Evolutionary conservation across 2,797 vertebrate species (phyloP).

Genomic region (Alauda arvensis): DNA sequence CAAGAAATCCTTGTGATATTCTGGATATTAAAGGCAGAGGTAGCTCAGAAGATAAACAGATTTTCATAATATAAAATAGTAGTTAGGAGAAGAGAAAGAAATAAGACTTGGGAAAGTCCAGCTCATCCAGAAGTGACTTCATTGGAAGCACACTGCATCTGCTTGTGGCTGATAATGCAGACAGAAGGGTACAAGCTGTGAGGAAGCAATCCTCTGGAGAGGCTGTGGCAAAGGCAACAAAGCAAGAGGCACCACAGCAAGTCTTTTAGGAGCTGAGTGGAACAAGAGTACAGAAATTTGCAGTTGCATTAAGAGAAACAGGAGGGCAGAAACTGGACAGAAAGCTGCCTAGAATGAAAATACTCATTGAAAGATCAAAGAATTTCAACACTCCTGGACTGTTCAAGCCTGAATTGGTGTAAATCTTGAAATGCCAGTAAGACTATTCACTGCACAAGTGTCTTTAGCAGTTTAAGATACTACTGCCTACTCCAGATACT

Average conservation of each 20-base stretch:
- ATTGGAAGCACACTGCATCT: background rate
- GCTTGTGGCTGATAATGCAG: background rate
- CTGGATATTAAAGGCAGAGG: background rate
- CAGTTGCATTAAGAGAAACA: background rate
- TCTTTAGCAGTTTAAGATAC: background rate
- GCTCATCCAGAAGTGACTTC: background rate
- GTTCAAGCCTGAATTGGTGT: background rate
- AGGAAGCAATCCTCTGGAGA: background rate
- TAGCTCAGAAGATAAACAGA: background rate
- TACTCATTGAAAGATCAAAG: background rate
- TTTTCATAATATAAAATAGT: background rate
- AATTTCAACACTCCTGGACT: background rate
- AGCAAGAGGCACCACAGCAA: background rate
- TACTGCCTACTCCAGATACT: background rate
- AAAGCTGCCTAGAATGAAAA: background rate
- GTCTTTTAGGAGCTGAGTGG: background rate
- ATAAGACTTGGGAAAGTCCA: background rate
- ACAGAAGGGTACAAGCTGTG: background rate
- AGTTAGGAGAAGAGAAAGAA: background rate
- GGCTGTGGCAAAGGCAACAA: background rate
- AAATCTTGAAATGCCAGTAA: background rate
- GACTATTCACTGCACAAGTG: background rate
- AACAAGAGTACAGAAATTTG: accelerated
- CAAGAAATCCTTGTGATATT: background rate
- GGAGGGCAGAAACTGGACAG: background rate